phyloP scores from a whole-genome alignment of 2,113 vertebrate genomes.

The Sus scrofa region DNA sequence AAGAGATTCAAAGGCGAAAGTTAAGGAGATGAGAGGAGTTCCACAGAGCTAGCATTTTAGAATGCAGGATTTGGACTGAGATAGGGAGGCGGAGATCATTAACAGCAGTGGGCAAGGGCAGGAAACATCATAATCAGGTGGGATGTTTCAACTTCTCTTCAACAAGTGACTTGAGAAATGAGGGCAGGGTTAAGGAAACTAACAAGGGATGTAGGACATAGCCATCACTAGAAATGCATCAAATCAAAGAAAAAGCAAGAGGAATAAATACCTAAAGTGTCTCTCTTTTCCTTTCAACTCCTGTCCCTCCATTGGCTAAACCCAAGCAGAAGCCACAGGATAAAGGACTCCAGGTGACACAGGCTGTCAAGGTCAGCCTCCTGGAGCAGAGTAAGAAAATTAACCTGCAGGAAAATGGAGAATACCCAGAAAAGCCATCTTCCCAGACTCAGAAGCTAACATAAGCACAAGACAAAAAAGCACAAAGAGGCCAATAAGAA shows the following conservation, averaged over 20 bases:
- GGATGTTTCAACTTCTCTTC: not conserved
- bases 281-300: not conserved
- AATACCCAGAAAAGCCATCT: slow-evolving; percentile 11
- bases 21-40: slow-evolving; percentile 8
- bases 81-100: not conserved
- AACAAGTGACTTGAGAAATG: not conserved
- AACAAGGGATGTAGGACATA: not conserved
- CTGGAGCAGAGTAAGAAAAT: not conserved
- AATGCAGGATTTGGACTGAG: not conserved
- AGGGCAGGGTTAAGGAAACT: not conserved
- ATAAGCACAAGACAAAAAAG: not conserved
- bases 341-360: not conserved
- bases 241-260: not conserved
- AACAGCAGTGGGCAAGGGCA: not conserved
- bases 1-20: not conserved
- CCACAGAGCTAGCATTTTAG: not conserved
- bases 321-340: slow-evolving; percentile 14
- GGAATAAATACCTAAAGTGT: not conserved
- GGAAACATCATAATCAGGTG: not conserved
- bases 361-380: not conserved
- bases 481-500: not conserved
- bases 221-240: not conserved
- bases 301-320: not conserved
- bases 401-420: not conserved
- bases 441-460: not conserved